Evolutionary conservation across 1,140 invertebrate genomes (phyloP).

Genomic region (Bombus confusus): DNA sequence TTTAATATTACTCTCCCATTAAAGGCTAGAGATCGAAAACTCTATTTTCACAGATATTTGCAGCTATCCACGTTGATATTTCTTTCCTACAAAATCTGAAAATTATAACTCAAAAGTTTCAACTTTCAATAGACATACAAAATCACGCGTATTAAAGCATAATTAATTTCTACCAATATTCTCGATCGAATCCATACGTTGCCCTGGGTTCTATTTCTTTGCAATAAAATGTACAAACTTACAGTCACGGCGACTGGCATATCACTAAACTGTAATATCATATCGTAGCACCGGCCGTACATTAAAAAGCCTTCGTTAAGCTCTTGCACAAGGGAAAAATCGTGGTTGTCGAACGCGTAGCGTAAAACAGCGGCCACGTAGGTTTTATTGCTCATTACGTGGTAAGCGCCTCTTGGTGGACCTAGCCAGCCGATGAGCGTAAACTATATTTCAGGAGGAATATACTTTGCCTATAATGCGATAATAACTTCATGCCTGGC

Average conservation of each 20-base stretch:
- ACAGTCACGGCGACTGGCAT: neutral
- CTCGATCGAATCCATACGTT: too few species aligned
- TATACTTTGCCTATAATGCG: neutral
- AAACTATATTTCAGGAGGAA: conserved; percentile 21
- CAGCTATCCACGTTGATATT: too few species aligned
- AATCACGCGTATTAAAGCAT: neutral
- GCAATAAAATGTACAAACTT: neutral
- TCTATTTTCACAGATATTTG: too few species aligned
- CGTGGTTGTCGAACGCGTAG: conserved; percentile 17
- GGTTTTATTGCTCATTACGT: conserved; percentile 59
- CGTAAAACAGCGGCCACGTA: conserved; percentile 30
- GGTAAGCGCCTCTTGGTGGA: neutral
- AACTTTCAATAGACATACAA: neutral
- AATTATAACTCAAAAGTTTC: neutral
- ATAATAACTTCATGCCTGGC: conserved; percentile 22
- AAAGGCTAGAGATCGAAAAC: too few species aligned
- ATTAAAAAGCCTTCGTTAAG: conserved; percentile 47
- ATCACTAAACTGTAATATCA: conserved; percentile 21
- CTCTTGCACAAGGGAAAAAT: neutral
- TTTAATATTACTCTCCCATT: too few species aligned
- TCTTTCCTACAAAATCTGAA: too few species aligned
- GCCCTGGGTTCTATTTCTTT: neutral
- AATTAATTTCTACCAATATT: neutral
- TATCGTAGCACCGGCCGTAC: neutral
- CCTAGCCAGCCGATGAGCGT: neutral